Evolutionary conservation across 2,113 vertebrate species (phyloP).

Genomic region (Albula glossodonta): DNA sequence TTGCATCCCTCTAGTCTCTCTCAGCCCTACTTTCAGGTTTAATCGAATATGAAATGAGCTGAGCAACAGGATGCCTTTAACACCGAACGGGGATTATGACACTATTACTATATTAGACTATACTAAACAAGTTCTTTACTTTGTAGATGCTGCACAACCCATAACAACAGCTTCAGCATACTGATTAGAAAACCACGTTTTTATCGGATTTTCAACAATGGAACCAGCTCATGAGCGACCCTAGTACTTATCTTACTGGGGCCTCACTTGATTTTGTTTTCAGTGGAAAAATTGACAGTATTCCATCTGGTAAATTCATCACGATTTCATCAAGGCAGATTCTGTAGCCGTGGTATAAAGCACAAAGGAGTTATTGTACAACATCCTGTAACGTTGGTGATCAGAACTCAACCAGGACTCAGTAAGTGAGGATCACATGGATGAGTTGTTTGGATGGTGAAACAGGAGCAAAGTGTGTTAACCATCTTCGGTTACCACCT

Average conservation of each 20-base stretch:
- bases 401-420: background rate
- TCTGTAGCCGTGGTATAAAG: background rate
- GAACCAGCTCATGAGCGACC: background rate
- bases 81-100: background rate
- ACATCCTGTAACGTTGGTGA: background rate
- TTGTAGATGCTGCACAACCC: background rate
- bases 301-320: background rate
- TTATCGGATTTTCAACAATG: background rate
- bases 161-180: background rate
- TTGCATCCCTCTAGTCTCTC: background rate
- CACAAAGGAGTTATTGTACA: no score
- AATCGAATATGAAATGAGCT: background rate
- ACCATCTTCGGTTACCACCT: constrained; percentile 38
- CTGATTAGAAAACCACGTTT: background rate
- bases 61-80: background rate
- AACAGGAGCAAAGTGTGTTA: constrained; percentile 30
- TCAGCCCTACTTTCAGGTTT: background rate
- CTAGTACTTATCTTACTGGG: background rate
- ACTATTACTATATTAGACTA: no score
- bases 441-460: constrained; percentile 21
- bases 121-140: background rate
- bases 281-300: background rate
- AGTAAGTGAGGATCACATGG: background rate
- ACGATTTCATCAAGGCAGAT: background rate
- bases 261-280: background rate